Base-by-base conservation (phyloP, 2,113 vertebrate species). In the Phainopepla nitens region DNA sequence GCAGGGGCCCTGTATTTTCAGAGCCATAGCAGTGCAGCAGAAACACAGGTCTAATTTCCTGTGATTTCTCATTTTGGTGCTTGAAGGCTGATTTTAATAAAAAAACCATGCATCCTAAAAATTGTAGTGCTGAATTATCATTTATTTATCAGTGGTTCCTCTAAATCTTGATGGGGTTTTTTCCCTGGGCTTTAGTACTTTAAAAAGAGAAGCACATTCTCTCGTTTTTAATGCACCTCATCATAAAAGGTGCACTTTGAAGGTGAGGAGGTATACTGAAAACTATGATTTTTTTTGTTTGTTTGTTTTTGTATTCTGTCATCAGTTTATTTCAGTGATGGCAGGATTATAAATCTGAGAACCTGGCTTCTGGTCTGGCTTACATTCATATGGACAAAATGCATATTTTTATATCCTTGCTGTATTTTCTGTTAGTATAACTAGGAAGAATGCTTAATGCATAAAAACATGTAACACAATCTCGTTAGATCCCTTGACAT, bases 1-100 rank as follows among this genome's bases (percentile, higher is more conserved):
- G 68, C 0, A 0, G 77, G 62, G 23, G 19, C 80, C 66, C 62
- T 76, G 69, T 82, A 50, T 60, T 89, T 95, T 57, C 75, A 93
- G 72, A 84, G 51, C 77, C 10, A 13, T 60, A 77, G 68, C 92
- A 92, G 36, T 92, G 75, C 94, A 81, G 92, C 84, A 82, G 80
- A 72, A 95, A 90, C 96, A 54, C 33, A 62, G 82, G 79, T 80
- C 87, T 97, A 88, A 97, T 96, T 96, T 97, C 96, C 94, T 96
- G 91, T 94, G 82, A 97, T 96, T 95, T 96, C 93, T 96, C 95
- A 95, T 80, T 93, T 89, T 89, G 54, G 77, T 87, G 60, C 93
- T 94, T 9, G 5, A 90, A 96, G 79, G 82, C 95, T 84, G 84
- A 94, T 90, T 96, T 97, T 96, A 94, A 84, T 97, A 96, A 86